phyloP scores from a whole-genome alignment of 2,888 invertebrate genomes.

The Orthosia gothica region DNA sequence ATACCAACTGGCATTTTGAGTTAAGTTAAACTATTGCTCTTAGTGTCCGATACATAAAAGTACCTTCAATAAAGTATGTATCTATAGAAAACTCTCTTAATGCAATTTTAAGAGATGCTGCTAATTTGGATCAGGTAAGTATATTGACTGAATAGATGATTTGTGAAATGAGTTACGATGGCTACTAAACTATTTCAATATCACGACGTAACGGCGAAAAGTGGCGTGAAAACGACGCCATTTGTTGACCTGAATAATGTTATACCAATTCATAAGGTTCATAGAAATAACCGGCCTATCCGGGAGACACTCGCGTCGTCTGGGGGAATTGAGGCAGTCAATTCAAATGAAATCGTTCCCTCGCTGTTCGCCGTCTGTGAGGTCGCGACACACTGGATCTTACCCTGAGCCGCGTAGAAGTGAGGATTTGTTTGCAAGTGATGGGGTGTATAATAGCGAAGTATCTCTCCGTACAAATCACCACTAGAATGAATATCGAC shows the following conservation, averaged over 20 bases:
- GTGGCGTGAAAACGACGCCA: constrained; percentile 8
- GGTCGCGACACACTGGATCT: constrained; percentile 77
- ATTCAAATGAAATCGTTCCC: constrained; percentile 53
- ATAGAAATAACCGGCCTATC: constrained; percentile 31
- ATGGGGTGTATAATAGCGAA: constrained; percentile 97
- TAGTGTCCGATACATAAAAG: neutral
- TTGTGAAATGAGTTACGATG: no score
- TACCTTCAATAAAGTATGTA: no score
- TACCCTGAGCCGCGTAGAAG: constrained; percentile 94
- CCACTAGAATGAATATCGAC: constrained; percentile 97
- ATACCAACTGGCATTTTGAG: neutral
- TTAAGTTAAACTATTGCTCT: neutral
- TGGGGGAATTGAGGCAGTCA: constrained; percentile 31
- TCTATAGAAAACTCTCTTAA: no score
- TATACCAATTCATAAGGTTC: constrained; percentile 27
- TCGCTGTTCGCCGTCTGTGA: constrained; percentile 2
- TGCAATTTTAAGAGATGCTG: no score
- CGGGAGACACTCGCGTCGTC: neutral
- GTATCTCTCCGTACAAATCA: constrained; percentile 97
- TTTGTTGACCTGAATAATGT: constrained; percentile 33
- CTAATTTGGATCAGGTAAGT: neutral
- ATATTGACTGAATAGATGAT: neutral
- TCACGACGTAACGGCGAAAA: constrained; percentile 10
- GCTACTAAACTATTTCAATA: constrained; percentile 6
- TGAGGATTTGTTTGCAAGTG: constrained; percentile 96